Percentiles rank a stretch among this genome's conserved stretches.
Evolutionary conservation across 1,140 invertebrate species (phyloP).

Genomic region (Saccostrea glomerata): DNA sequence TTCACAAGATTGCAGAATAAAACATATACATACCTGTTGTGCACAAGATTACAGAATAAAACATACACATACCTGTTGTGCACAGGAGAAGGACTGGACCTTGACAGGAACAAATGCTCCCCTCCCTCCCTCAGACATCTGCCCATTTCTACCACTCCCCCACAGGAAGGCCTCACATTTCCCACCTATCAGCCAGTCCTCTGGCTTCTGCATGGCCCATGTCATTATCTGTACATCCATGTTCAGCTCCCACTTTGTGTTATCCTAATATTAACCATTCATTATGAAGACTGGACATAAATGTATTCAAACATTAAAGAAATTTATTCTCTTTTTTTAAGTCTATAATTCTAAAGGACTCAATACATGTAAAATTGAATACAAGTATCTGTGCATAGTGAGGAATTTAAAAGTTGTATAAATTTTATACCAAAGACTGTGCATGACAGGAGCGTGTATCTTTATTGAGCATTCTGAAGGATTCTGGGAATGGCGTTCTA

Average conservation of each 20-base stretch:
- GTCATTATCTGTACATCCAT: slow-evolving; percentile 84
- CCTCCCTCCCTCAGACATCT: slow-evolving; percentile 82
- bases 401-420: not conserved
- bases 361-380: not conserved
- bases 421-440: not conserved
- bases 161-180: slow-evolving; percentile 84
- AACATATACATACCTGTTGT: slow-evolving; percentile 75
- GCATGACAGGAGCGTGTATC: slow-evolving; percentile 43
- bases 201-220: slow-evolving; percentile 83
- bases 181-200: slow-evolving; percentile 86
- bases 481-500: slow-evolving; percentile 79
- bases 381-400: not conserved
- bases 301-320: not conserved
- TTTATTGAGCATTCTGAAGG: slow-evolving; percentile 76
- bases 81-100: slow-evolving; percentile 74
- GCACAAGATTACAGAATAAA: slow-evolving; percentile 50
- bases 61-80: slow-evolving; percentile 73
- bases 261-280: slow-evolving; percentile 72
- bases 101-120: slow-evolving; percentile 67
- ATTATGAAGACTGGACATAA: not conserved
- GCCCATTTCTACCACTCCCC: slow-evolving; percentile 85
- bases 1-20: not conserved
- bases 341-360: not conserved
- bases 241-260: slow-evolving; percentile 81
- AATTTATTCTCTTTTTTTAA: not conserved